These are phyloP conservation scores for Argyresthia albistria DNA, from an alignment of 2,888 invertebrate species.

Conservation along the genomic window DNA sequence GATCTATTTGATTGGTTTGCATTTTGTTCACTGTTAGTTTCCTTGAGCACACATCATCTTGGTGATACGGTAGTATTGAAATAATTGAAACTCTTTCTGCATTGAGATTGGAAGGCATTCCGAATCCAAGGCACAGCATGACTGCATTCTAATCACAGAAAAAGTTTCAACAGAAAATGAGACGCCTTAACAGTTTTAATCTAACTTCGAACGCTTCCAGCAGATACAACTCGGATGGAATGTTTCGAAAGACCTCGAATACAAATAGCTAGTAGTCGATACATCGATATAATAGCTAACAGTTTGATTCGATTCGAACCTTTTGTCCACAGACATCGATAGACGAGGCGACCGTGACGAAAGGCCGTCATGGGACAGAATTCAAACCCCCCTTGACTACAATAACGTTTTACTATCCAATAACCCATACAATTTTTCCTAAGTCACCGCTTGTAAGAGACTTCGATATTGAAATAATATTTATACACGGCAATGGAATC, in stretches of 20 bases:
- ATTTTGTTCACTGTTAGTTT: too few relatives aligned
- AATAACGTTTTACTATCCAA: background rate
- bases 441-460: background rate
- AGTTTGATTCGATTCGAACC: conserved; percentile 45
- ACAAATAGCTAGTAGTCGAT: conserved; percentile 42
- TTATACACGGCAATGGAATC: background rate
- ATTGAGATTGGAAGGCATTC: background rate
- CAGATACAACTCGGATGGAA: conserved; percentile 16
- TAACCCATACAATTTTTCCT: background rate
- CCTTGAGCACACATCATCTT: too few relatives aligned
- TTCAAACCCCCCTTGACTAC: background rate
- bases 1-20: too few relatives aligned
- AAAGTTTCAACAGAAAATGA: conserved; percentile 2
- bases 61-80: too few relatives aligned
- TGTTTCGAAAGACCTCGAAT: conserved; percentile 39
- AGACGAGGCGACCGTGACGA: conserved; percentile 8
- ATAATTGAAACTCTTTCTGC: too few relatives aligned
- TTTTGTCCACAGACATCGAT: conserved; percentile 25
- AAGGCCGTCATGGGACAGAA: conserved; percentile 5
- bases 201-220: conserved; percentile 2
- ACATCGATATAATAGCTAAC: conserved; percentile 36
- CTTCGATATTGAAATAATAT: background rate
- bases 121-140: background rate
- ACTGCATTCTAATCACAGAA: background rate
- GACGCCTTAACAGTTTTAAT: conserved; percentile 3